Percentiles rank a stretch among this genome's conserved stretches.
Evolutionary conservation across 1,140 invertebrate species (phyloP).

Genomic region (Vanessa atalanta): DNA sequence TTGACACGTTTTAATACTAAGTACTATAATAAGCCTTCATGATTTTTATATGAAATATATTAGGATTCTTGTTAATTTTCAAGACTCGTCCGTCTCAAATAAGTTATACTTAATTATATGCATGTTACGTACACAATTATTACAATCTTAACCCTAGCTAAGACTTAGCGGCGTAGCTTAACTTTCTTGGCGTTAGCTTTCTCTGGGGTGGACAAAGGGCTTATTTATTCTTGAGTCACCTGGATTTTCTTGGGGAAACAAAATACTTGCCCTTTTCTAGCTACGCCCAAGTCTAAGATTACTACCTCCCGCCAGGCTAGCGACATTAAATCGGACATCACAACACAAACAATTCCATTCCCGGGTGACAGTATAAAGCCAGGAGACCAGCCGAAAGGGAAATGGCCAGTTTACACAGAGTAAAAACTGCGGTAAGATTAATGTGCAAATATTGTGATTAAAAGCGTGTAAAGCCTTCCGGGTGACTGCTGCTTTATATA

Average conservation of each 20-base stretch:
- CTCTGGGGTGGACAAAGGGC: too few species aligned
- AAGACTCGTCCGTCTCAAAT: slow-evolving; percentile 28
- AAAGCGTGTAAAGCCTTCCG: slow-evolving; percentile 32
- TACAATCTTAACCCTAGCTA: slow-evolving; percentile 27
- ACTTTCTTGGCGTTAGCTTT: too few species aligned
- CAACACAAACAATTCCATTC: slow-evolving; percentile 46
- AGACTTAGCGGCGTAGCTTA: not conserved
- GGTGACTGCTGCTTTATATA: slow-evolving; percentile 45
- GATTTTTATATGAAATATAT: slow-evolving; percentile 7
- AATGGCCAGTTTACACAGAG: slow-evolving; percentile 17
- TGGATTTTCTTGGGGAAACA: too few species aligned
- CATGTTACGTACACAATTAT: slow-evolving; percentile 43
- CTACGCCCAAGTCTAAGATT: slow-evolving; percentile 30
- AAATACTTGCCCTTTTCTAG: too few species aligned
- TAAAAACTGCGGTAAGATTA: slow-evolving; percentile 19
- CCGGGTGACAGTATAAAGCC: slow-evolving; percentile 45
- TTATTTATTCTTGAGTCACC: too few species aligned
- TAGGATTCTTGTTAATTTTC: not conserved
- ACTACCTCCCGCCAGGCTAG: slow-evolving; percentile 6
- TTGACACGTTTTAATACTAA: slow-evolving; percentile 67
- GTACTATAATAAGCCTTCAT: slow-evolving; percentile 48
- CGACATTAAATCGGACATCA: slow-evolving; percentile 40
- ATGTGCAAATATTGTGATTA: slow-evolving; percentile 22
- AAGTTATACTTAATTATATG: slow-evolving; percentile 50
- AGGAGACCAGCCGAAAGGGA: slow-evolving; percentile 34